phyloP scores from a whole-genome alignment of 2,888 invertebrate species.

The Oxystoma pomonae region DNA sequence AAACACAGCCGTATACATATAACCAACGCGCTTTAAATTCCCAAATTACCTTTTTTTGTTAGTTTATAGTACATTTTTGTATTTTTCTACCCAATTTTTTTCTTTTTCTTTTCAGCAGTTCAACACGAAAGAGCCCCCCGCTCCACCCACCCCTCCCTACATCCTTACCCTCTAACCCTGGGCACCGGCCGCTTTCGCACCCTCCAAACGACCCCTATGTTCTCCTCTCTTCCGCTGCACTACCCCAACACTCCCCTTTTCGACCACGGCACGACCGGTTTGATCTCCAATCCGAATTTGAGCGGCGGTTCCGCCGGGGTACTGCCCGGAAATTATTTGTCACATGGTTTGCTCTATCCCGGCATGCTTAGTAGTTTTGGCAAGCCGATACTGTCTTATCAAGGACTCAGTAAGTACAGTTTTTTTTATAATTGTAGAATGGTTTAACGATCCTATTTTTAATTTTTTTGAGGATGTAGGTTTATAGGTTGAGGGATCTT shows the following conservation, averaged over 20 bases:
- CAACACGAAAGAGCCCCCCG: slow-evolving; percentile 88
- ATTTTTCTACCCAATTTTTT: too few species aligned
- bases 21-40: too few species aligned
- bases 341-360: slow-evolving; percentile 44
- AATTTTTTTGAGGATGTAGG: too few species aligned
- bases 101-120: slow-evolving; percentile 66
- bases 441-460: too few species aligned
- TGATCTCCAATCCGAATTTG: slow-evolving; percentile 14
- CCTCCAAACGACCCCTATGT: slow-evolving; percentile 37
- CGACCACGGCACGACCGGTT: slow-evolving; percentile 25
- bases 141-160: slow-evolving; percentile 44
- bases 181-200: slow-evolving; percentile 37
- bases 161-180: slow-evolving; percentile 36
- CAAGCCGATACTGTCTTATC: slow-evolving; percentile 37
- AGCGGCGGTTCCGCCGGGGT: neutral
- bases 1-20: too few species aligned
- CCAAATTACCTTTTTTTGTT: neutral
- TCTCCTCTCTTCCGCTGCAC: slow-evolving; percentile 40
- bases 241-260: slow-evolving; percentile 34
- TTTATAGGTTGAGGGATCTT: too few species aligned
- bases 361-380: slow-evolving; percentile 44
- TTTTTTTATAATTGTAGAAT: too few species aligned
- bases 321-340: slow-evolving; percentile 37
- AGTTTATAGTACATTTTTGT: neutral
- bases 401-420: slow-evolving; percentile 25